Percentiles rank a stretch among this genome's conserved stretches.
phyloP scores from a whole-genome alignment of 1,140 invertebrate genomes.

The Asbolus verrucosus region DNA sequence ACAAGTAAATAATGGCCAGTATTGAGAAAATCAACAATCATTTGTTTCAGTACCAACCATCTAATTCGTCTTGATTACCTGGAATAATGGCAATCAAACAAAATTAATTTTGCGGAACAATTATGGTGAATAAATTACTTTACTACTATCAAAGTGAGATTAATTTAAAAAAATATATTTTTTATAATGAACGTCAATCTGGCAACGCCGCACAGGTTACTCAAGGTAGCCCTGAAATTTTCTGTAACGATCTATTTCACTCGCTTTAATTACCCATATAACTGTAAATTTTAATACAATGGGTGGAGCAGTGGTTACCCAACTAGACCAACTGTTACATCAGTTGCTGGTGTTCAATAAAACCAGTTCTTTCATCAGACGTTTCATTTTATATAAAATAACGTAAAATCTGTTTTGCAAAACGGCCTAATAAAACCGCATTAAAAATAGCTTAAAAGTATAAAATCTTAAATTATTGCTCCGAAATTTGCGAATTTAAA shows the following conservation, averaged over 20 bases:
- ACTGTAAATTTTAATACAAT: neutral
- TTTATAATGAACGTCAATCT: too few relatives aligned
- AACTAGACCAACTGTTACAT: neutral
- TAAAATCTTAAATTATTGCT: constrained; percentile 27
- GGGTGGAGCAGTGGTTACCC: neutral
- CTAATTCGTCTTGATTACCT: too few relatives aligned
- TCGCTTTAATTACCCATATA: neutral
- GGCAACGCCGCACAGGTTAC: neutral
- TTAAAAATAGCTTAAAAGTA: neutral
- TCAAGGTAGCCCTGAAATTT: neutral
- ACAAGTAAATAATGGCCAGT: too few relatives aligned
- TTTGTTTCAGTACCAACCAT: too few relatives aligned
- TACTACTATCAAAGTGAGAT: too few relatives aligned
- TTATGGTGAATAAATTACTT: too few relatives aligned
- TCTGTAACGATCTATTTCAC: neutral
- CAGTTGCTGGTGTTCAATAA: neutral
- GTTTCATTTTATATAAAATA: constrained; percentile 18
- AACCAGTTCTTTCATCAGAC: constrained; percentile 16
- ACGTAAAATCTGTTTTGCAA: too few relatives aligned
- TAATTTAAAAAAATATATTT: too few relatives aligned
- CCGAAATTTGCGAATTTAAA: neutral
- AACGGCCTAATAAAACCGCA: too few relatives aligned
- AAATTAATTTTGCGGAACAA: too few relatives aligned
- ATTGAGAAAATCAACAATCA: too few relatives aligned
- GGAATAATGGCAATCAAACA: too few relatives aligned